Evolutionary conservation across 2,888 invertebrate genomes (phyloP).

Genomic region (Hypselothyrea guttata): DNA sequence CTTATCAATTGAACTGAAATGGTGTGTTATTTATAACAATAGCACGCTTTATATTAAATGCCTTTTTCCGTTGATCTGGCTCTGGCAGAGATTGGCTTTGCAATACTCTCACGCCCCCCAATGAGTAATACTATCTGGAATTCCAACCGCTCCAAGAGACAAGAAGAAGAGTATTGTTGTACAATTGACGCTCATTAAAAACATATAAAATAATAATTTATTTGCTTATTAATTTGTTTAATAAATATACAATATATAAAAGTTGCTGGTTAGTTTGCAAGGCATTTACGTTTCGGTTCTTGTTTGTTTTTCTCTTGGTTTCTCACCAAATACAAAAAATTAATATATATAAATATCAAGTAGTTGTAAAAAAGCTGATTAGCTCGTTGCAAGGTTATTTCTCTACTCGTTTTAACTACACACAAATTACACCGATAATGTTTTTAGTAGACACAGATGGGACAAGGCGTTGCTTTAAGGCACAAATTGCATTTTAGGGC

Average conservation of each 20-base stretch:
- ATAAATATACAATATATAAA: slow-evolving; percentile 75
- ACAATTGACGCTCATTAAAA: slow-evolving; percentile 63
- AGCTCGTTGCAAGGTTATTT: slow-evolving; percentile 31
- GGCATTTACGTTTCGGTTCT: slow-evolving; percentile 14
- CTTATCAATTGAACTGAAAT: slow-evolving; percentile 67
- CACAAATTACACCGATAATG: slow-evolving; percentile 28
- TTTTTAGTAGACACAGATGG: neutral
- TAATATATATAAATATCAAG: slow-evolving; percentile 10
- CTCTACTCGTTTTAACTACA: slow-evolving; percentile 29
- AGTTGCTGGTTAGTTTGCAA: slow-evolving; percentile 65
- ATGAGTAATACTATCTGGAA: slow-evolving; percentile 53
- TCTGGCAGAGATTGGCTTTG: slow-evolving; percentile 46
- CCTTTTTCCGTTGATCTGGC: slow-evolving; percentile 30
- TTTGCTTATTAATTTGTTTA: slow-evolving; percentile 78
- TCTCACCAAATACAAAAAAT: too few relatives aligned
- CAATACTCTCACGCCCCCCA: slow-evolving; percentile 41
- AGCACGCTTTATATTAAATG: slow-evolving; percentile 56
- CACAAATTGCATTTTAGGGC: slow-evolving; percentile 34
- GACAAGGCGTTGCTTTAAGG: slow-evolving; percentile 28
- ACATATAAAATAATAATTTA: slow-evolving; percentile 77
- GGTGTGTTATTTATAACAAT: slow-evolving; percentile 68
- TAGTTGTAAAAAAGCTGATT: slow-evolving; percentile 45
- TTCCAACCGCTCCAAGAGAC: slow-evolving; percentile 4
- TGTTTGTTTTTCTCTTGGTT: neutral
- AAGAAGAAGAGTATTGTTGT: slow-evolving; percentile 10